A percentile compares a stretch with the other conserved stretches of the same genome.
Conservation (phyloP, 2,113 vertebrate species). For the Vulpes ferrilata region DNA sequence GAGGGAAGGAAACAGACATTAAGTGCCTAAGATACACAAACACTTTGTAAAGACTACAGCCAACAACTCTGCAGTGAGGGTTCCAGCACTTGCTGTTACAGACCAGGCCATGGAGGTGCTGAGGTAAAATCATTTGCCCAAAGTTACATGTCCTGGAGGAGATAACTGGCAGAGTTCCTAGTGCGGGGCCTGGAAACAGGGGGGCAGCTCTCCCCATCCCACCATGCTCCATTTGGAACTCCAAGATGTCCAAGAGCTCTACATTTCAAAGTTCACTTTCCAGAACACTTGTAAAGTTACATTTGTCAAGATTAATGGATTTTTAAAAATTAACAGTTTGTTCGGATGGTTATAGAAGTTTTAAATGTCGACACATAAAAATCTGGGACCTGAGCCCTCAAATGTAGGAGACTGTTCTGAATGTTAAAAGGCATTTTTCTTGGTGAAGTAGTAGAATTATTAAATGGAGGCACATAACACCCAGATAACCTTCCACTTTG, state of each 20-base stretch:
- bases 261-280: neutral
- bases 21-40: neutral
- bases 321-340: neutral
- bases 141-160: neutral
- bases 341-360: neutral
- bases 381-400: neutral
- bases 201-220: neutral
- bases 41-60: neutral
- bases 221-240: neutral
- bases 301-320: neutral
- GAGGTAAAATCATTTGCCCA: neutral
- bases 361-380: neutral
- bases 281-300: neutral
- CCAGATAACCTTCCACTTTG: too few relatives aligned
- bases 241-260: neutral
- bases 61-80: neutral
- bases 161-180: neutral
- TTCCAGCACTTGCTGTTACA: neutral
- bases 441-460: neutral
- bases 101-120: neutral
- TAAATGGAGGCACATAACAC: neutral
- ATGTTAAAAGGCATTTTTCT: conserved; percentile 18
- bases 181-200: neutral
- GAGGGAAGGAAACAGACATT: neutral
- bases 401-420: neutral